Percentiles rank a stretch among this genome's conserved stretches.
phyloP scores from a whole-genome alignment of 2,797 vertebrate genomes.

The Champsocephalus esox region DNA sequence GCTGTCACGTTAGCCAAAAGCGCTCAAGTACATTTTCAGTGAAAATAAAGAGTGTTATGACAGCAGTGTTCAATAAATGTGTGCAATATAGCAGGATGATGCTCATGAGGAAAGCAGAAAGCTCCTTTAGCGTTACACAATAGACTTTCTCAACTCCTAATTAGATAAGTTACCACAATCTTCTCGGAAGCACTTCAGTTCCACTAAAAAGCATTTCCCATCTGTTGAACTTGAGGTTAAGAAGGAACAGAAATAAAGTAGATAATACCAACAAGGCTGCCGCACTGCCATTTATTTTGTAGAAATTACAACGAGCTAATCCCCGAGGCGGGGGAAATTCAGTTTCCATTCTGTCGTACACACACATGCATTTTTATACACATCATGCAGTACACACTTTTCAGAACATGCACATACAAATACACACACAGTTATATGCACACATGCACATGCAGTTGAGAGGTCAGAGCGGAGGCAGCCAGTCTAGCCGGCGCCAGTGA shows the following conservation, averaged over 20 bases:
- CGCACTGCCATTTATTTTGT: neutral
- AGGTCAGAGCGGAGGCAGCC: too few relatives aligned
- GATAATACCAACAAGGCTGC: neutral
- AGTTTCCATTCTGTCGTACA: too few relatives aligned
- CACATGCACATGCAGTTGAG: too few relatives aligned
- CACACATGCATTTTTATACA: too few relatives aligned
- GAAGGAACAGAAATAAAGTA: neutral
- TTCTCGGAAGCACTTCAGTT: constrained; percentile 12
- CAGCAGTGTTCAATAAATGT: constrained; percentile 14
- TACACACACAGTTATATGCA: too few relatives aligned
- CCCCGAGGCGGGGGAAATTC: too few relatives aligned
- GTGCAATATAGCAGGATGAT: constrained; percentile 4
- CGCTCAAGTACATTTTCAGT: constrained; percentile 8
- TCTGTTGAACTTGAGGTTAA: neutral
- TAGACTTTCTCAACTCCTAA: constrained; percentile 13
- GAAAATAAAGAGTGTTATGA: constrained; percentile 38
- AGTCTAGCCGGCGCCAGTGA: too few relatives aligned
- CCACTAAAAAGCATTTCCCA: constrained; percentile 6
- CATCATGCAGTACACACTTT: too few relatives aligned
- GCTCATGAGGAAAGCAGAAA: constrained; percentile 28
- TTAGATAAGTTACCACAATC: constrained; percentile 11
- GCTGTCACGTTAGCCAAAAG: constrained; percentile 19
- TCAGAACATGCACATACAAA: too few relatives aligned
- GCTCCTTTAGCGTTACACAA: neutral
- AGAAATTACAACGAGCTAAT: neutral